phyloP scores from a whole-genome alignment of 2,797 vertebrate genomes.

The Oreochromis mossambicus region DNA sequence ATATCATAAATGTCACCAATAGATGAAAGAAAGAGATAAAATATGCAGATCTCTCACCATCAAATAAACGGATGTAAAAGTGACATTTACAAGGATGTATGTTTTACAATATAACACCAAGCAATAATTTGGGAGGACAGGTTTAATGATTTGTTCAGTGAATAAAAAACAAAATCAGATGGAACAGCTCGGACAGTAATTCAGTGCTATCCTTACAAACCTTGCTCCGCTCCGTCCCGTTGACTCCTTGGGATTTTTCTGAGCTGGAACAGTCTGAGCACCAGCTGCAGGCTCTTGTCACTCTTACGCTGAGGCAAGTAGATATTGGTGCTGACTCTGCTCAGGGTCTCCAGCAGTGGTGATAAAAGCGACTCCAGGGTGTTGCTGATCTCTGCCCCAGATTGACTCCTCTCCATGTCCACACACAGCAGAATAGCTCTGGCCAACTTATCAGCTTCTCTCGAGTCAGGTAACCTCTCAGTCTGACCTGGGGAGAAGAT shows the following conservation, averaged over 20 bases:
- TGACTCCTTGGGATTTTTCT: not conserved
- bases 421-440: constrained; percentile 83
- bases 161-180: not conserved
- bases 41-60: not conserved
- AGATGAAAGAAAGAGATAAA: not conserved
- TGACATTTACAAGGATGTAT: not conserved
- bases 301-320: constrained; percentile 87
- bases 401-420: constrained; percentile 78
- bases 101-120: not conserved
- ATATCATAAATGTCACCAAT: not conserved
- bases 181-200: not conserved
- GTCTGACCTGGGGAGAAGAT: constrained; percentile 50
- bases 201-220: constrained; percentile 36
- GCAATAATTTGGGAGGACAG: not conserved
- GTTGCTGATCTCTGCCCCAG: constrained; percentile 48
- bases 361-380: constrained; percentile 78
- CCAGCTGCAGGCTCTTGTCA: constrained; percentile 89
- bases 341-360: constrained; percentile 86
- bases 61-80: not conserved
- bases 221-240: not conserved
- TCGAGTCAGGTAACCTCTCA: constrained; percentile 75
- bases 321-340: constrained; percentile 83
- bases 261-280: constrained; percentile 82
- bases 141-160: not conserved
- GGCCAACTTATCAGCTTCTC: constrained; percentile 84